These are phyloP conservation scores for Plutella xylostella DNA, from an alignment of 2,888 invertebrate genomes.

Conservation along the genomic window DNA sequence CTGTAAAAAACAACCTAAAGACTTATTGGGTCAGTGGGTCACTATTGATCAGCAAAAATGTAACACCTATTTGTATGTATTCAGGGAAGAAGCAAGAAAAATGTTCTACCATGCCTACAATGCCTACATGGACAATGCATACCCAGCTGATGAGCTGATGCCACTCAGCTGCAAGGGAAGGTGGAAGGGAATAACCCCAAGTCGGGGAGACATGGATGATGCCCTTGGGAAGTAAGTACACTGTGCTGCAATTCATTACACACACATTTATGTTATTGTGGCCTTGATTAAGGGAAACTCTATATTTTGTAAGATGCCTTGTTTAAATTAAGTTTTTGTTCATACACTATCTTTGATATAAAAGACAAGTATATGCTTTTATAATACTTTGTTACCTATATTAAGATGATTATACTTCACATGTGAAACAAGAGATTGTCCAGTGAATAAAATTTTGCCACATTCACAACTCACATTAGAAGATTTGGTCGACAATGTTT, in stretches of 20 bases:
- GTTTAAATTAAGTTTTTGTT: no score
- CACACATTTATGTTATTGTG: no score
- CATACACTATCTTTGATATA: no score
- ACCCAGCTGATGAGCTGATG: conserved; percentile 98
- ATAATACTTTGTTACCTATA: no score
- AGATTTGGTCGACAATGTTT: background rate
- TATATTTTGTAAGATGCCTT: no score
- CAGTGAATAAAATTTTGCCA: no score
- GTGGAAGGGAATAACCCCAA: conserved; percentile 89
- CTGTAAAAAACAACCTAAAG: background rate
- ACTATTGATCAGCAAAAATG: background rate
- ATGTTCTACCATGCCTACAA: conserved; percentile 98
- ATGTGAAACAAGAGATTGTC: no score
- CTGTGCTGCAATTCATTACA: background rate
- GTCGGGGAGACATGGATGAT: conserved; percentile 96
- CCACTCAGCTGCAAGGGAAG: conserved; percentile 95
- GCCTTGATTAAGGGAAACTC: no score
- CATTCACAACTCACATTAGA: no score
- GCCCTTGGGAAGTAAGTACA: conserved; percentile 92
- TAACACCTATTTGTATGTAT: conserved; percentile 17
- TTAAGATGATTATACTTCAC: no score
- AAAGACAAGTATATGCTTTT: no score
- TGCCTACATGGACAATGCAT: conserved; percentile 97
- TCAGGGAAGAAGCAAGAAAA: conserved; percentile 88
- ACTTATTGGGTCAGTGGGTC: background rate